Conservation (phyloP, 2,797 vertebrate species). For the Hippopotamyrus pictus region DNA sequence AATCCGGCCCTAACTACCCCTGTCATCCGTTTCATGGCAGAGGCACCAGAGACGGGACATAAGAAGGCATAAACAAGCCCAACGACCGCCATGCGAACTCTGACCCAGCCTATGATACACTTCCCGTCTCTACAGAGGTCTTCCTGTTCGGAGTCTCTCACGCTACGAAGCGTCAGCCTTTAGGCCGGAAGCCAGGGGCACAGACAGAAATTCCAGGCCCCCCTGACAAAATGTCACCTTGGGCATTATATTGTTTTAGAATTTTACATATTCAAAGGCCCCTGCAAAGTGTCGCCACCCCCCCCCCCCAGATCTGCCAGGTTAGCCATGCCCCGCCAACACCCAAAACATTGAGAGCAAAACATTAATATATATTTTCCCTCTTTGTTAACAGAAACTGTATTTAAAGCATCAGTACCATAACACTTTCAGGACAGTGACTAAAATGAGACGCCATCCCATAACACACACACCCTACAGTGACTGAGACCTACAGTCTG, state of each 20-base stretch:
- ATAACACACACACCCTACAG: neutral
- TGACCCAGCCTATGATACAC: slow-evolving; percentile 44
- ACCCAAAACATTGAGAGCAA: neutral
- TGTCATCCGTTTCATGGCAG: slow-evolving; percentile 39
- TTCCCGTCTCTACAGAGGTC: slow-evolving; percentile 30
- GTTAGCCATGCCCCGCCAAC: neutral
- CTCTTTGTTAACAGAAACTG: neutral
- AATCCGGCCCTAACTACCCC: slow-evolving; percentile 23
- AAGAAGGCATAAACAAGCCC: slow-evolving; percentile 44
- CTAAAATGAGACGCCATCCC: neutral
- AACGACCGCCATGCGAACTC: slow-evolving; percentile 53
- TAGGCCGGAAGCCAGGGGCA: neutral
- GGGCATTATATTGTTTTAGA: neutral
- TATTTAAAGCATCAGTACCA: neutral
- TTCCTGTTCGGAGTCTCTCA: neutral
- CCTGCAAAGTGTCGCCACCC: neutral
- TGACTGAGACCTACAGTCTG: neutral
- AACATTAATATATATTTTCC: neutral
- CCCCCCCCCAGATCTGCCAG: neutral
- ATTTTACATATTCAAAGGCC: neutral
- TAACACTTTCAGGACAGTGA: neutral
- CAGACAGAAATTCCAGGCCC: neutral
- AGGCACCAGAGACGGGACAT: slow-evolving; percentile 24
- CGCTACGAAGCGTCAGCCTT: neutral
- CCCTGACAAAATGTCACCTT: neutral